Evolutionary conservation across 2,888 invertebrate species (phyloP).

Genomic region (Caenorhabditis uteleia): DNA sequence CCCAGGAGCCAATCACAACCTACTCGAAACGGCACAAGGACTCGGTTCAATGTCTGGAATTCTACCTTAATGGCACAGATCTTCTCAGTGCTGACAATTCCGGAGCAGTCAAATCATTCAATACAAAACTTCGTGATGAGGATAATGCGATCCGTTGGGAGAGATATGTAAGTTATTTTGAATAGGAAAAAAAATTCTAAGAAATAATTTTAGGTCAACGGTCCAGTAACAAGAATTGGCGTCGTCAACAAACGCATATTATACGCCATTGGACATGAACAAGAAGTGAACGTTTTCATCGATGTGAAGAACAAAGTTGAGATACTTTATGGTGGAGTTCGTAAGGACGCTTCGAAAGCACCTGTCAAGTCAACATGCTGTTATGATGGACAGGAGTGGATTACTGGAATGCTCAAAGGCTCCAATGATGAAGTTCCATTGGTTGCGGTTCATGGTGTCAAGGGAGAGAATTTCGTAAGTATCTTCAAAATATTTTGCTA

Average conservation of each 20-base stretch:
- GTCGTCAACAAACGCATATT: slow-evolving; percentile 28
- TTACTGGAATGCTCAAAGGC: slow-evolving; percentile 17
- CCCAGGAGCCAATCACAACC: slow-evolving; percentile 33
- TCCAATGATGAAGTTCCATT: slow-evolving; percentile 19
- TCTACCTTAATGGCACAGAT: slow-evolving; percentile 32
- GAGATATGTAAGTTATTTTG: neutral
- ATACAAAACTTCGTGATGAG: slow-evolving; percentile 21
- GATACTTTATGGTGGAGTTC: slow-evolving; percentile 17
- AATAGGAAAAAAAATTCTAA: neutral
- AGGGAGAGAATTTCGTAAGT: slow-evolving; percentile 18
- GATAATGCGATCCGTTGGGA: slow-evolving; percentile 31
- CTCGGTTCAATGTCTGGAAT: slow-evolving; percentile 27
- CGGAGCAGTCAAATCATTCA: slow-evolving; percentile 17
- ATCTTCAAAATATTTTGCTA: neutral
- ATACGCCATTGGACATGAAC: slow-evolving; percentile 6
- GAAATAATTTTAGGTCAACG: neutral
- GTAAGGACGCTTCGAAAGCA: neutral
- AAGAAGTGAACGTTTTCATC: slow-evolving; percentile 13
- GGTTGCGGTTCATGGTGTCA: slow-evolving; percentile 15
- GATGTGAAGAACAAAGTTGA: slow-evolving; percentile 14
- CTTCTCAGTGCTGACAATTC: slow-evolving; percentile 26
- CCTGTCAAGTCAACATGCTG: slow-evolving; percentile 9
- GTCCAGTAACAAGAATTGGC: slow-evolving; percentile 23
- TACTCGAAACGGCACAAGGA: slow-evolving; percentile 23
- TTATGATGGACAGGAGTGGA: slow-evolving; percentile 16